Base-by-base conservation (phyloP, 2,113 vertebrate species). In the Cavia aperea region DNA sequence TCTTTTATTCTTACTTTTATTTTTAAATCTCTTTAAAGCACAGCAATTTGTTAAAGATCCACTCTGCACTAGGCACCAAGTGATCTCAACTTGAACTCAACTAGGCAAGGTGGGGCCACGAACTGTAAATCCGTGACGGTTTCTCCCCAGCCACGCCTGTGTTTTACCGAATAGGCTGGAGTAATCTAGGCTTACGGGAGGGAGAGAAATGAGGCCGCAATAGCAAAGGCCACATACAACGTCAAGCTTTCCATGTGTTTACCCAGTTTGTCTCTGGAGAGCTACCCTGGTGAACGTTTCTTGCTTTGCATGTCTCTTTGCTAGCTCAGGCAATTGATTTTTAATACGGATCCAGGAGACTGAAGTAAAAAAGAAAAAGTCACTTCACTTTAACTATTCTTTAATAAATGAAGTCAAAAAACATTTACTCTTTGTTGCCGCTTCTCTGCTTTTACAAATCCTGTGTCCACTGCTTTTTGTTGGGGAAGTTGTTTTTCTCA, bases 51-150 rank as follows among this genome's bases (percentile, higher is more conserved):
- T 7, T 15, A 62, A 54, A 81, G 31, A 72, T 56, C 92, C 8
- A 5, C n/a, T 65, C 81, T 33, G 5, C 2, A 56, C 63, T 13
- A 12, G 58, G 19, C 60, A 54, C 7, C 5, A 13, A 36, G n/a
- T 23, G n/a, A 72, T 2, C 63, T 43, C 49, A 10, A 7, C 36
- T 0, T 33, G 58, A 66, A 39, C n/a, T 15, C 26, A 58, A 46
- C 56, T 15, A 36, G 29, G 6, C 5, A 26, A 43, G 26, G 6
- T 19, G 81, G 63, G 8, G 81, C 33, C 5, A 7, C 33, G 15
- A 43, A 1, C 16, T 5, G 21, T 3, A 4, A 24, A 7, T 7
- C 11, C 15, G 0, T 0, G 16, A 23, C 8, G 29, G 3, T 36
- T 15, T 31, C 68, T 65, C 5, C 0, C 3, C 15, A 18, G n/a